Conservation (phyloP, 2,797 vertebrate genomes). For the Rhinoraja longicauda region DNA sequence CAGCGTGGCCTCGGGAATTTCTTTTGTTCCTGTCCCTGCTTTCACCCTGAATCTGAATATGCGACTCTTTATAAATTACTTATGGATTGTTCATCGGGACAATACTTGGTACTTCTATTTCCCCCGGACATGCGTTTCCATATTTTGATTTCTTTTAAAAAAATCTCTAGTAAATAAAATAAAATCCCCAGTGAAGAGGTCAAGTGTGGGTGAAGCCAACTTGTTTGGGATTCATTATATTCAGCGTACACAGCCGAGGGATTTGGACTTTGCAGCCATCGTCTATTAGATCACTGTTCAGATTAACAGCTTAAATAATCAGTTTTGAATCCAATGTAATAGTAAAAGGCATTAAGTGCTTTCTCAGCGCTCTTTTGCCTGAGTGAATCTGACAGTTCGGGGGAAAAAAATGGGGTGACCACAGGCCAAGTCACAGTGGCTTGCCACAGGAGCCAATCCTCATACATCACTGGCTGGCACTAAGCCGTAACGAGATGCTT, state of each 20-base stretch:
- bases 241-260: constrained; percentile 60
- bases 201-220: constrained; percentile 49
- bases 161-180: neutral
- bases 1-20: neutral
- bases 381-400: constrained; percentile 57
- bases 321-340: constrained; percentile 57
- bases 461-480: constrained; percentile 46
- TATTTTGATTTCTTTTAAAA: neutral
- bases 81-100: neutral
- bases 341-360: constrained; percentile 51
- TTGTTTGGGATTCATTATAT: constrained; percentile 61
- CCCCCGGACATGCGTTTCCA: neutral
- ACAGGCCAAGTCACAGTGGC: constrained; percentile 46
- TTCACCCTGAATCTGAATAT: neutral
- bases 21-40: neutral
- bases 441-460: constrained; percentile 52
- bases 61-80: neutral
- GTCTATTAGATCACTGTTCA: constrained; percentile 63
- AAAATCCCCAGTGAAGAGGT: constrained; percentile 12
- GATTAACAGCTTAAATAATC: constrained; percentile 63
- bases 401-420: constrained; percentile 51
- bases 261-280: constrained; percentile 60
- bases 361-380: constrained; percentile 54
- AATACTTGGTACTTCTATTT: neutral
- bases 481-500: constrained; percentile 47